These are phyloP conservation scores for Psilopogon haemacephalus DNA, from an alignment of 2,113 vertebrate species.

Conservation along the genomic window DNA sequence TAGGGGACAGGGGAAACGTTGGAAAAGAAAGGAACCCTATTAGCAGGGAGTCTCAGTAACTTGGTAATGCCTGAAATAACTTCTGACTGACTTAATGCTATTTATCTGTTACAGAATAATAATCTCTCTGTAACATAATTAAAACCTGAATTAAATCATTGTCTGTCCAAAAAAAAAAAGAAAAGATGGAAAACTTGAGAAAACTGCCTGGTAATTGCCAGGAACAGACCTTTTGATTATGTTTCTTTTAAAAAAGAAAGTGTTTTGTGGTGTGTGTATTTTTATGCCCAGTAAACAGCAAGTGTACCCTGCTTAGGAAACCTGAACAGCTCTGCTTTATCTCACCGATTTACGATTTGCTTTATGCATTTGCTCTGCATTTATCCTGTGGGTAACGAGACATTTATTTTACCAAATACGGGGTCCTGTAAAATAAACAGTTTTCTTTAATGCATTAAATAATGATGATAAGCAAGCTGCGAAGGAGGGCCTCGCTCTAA, in stretches of 20 bases:
- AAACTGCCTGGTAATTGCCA: neutral
- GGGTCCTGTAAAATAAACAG: neutral
- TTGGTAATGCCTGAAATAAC: constrained; percentile 17
- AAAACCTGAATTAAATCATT: constrained; percentile 29
- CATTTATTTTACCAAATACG: neutral
- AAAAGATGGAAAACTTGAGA: neutral
- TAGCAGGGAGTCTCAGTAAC: neutral
- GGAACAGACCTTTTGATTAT: neutral
- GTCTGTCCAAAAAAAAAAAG: neutral
- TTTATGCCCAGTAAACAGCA: neutral
- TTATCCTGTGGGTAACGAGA: neutral
- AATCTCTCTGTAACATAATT: constrained; percentile 8
- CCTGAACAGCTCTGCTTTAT: neutral
- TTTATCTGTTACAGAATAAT: constrained; percentile 30
- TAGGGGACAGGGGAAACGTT: neutral
- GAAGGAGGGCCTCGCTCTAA: neutral
- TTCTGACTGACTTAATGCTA: constrained; percentile 1
- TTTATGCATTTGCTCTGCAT: neutral
- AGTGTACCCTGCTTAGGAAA: neutral
- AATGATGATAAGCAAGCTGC: neutral
- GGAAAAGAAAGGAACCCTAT: neutral
- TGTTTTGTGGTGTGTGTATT: neutral
- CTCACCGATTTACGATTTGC: neutral
- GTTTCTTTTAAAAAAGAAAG: neutral
- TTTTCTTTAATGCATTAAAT: neutral